These are phyloP conservation scores for Hydractinia symbiolongicarpus DNA, from an alignment of 30 jellyfish, hydroid and myxozoan species.

Conservation along the genomic window DNA sequence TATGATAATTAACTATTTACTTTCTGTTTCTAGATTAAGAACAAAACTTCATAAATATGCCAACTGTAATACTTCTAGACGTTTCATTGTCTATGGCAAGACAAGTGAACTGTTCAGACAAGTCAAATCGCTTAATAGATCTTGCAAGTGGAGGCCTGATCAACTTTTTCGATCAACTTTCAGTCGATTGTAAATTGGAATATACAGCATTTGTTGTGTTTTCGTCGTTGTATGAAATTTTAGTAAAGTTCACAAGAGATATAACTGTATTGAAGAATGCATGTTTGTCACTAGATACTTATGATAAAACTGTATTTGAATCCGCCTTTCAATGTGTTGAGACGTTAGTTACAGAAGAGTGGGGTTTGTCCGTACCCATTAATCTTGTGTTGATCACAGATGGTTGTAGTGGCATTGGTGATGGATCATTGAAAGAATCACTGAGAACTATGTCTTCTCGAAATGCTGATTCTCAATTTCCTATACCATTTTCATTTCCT, in stretches of 20 bases:
- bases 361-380: constrained; percentile 79
- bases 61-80: constrained; percentile 83
- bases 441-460: constrained; percentile 2
- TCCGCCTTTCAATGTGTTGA: constrained; percentile 85
- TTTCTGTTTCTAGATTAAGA: too few relatives aligned
- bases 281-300: constrained; percentile 41
- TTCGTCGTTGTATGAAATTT: constrained; percentile 91
- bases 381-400: constrained; percentile 76
- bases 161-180: constrained; percentile 53
- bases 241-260: constrained; percentile 88
- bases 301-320: constrained; percentile 76
- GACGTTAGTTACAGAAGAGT: constrained; percentile 76
- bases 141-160: constrained; percentile 55
- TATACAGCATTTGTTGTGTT: constrained; percentile 65
- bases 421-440: constrained; percentile 62
- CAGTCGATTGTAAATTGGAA: constrained; percentile 61
- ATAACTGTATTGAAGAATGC: constrained; percentile 54
- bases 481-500: constrained; percentile 79
- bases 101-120: constrained; percentile 39
- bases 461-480: constrained; percentile 34
- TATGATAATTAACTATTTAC: too few relatives aligned
- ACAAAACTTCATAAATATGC: constrained; percentile 40
- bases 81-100: constrained; percentile 89
- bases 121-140: constrained; percentile 38
- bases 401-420: constrained; percentile 71